Percentiles rank a stretch among this genome's conserved stretches.
Conservation (phyloP, 2,888 invertebrate genomes). For the Cyrtodaria siliqua region DNA sequence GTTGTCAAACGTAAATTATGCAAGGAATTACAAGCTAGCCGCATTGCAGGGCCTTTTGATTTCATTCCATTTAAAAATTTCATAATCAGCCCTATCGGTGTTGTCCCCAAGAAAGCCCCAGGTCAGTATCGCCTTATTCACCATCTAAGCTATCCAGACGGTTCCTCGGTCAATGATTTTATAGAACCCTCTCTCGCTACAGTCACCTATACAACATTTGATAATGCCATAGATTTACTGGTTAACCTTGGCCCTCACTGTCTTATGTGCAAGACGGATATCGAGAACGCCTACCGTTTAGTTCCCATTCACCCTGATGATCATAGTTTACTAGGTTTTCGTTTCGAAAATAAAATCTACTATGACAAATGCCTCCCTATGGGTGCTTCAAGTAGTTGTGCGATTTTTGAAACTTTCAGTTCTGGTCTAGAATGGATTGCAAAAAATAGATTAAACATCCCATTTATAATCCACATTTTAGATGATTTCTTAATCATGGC, state of each 20-base stretch:
- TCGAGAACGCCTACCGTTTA: slow-evolving; percentile 26
- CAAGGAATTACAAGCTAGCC: no score
- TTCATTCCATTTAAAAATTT: slow-evolving; percentile 7
- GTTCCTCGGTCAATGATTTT: slow-evolving; percentile 41
- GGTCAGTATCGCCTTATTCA: slow-evolving; percentile 51
- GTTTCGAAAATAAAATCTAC: slow-evolving; percentile 20
- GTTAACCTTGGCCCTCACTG: background rate
- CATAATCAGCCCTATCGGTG: slow-evolving; percentile 37
- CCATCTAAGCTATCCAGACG: slow-evolving; percentile 39
- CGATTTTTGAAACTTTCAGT: slow-evolving; percentile 40
- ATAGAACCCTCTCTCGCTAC: slow-evolving; percentile 21
- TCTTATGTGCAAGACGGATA: slow-evolving; percentile 43
- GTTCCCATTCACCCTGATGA: slow-evolving; percentile 34
- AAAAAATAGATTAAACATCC: background rate
- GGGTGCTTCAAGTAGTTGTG: slow-evolving; percentile 31
- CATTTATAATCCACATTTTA: slow-evolving; percentile 26
- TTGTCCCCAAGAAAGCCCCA: slow-evolving; percentile 44
- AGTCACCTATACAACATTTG: slow-evolving; percentile 38
- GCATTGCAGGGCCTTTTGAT: slow-evolving; percentile 28
- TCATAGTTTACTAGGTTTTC: slow-evolving; percentile 39
- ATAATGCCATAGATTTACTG: slow-evolving; percentile 24
- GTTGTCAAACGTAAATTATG: no score
- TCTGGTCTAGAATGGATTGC: slow-evolving; percentile 15
- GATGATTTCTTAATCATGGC: slow-evolving; percentile 38
- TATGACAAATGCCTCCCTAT: slow-evolving; percentile 39